Percentiles rank a stretch among this genome's conserved stretches.
Evolutionary conservation across 2,888 invertebrate species (phyloP).

Genomic region (Epicampocera succincta): DNA sequence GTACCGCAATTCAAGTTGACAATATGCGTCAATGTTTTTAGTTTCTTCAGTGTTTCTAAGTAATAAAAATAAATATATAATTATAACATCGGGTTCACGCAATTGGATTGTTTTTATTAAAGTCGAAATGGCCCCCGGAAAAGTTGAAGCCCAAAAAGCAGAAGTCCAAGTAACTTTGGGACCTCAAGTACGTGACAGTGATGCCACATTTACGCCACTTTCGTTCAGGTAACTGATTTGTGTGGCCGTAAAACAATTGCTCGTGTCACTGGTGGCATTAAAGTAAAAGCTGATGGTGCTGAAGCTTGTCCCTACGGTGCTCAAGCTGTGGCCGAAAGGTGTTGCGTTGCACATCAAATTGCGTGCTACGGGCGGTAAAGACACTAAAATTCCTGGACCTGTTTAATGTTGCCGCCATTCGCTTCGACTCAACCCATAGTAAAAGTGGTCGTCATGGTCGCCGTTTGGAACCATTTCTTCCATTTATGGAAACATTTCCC

Average conservation of each 20-base stretch:
- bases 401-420: constrained; percentile 99
- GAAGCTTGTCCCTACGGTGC: constrained; percentile 99
- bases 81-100: constrained; percentile 80
- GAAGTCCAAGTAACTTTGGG: constrained; percentile 98
- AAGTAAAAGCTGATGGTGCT: constrained; percentile 99
- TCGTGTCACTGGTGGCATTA: constrained; percentile 99
- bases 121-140: constrained; percentile 94
- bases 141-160: constrained; percentile 98
- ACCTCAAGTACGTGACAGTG: constrained; percentile 97
- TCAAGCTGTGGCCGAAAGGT: constrained; percentile 99
- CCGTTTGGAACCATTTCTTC: constrained; percentile 89
- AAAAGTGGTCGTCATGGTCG: constrained; percentile 99
- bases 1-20: no score
- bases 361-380: constrained; percentile 99
- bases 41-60: no score
- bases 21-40: no score
- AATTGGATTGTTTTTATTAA: constrained; percentile 77
- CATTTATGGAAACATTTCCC: constrained; percentile 30
- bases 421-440: constrained; percentile 99
- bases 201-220: constrained; percentile 99
- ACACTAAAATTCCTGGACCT: constrained; percentile 99
- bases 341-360: constrained; percentile 99
- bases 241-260: constrained; percentile 98
- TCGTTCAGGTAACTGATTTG: constrained; percentile 99
- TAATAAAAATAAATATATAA: no score